Base-by-base conservation (phyloP, 2,888 invertebrate species). In the Yponomeuta cagnagella region DNA sequence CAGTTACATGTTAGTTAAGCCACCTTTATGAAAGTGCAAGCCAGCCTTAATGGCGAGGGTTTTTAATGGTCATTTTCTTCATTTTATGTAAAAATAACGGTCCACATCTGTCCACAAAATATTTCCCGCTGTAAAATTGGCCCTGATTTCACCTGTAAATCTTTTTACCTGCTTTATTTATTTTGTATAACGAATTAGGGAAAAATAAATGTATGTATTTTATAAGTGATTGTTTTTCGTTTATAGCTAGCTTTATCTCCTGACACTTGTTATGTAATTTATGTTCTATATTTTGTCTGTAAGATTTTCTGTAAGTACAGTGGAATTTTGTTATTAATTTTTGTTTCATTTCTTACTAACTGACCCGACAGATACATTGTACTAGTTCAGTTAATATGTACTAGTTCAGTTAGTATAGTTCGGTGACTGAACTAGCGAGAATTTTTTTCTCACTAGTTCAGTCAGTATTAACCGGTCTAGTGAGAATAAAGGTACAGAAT, bases 301-400 rank as follows among this genome's bases (percentile, higher is more conserved):
- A 58, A 58, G 52, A 58, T 58, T 58, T 58, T 58, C 52, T 58
- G 12, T 58, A 58, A 58, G 52, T 58, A 58, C 52, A 58, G 52
- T 15, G 52, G 52, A 58, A 58, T 15, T 58, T 58, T 12, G 52
- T 58, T 15, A 15, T 58, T 58, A 15, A 58, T 15, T 1, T 58
- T 15, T 3, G 52, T 58, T 58, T 58, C 12, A 58, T 58, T 58
- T 58, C 43, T 8, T 43, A 8, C 43, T 5, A 33, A 33, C 33
- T 33, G 5, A 33, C 33, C 33, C 33, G 33, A 33, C 33, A 33
- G 33, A 33, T 33, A 23, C 23, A 0, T 23, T 23, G 23, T 23
- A 23, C 23, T 23, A 23, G 0, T 23, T 23, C 23, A 23, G 23
- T 23, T 23, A 23, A 23, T 23, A 23, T 23, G 23, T 23, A 23